Evolutionary conservation across 2,113 vertebrate species (phyloP), one percentile per base, ranked within the genome.

Genomic region (Trematomus loennbergii): DNA sequence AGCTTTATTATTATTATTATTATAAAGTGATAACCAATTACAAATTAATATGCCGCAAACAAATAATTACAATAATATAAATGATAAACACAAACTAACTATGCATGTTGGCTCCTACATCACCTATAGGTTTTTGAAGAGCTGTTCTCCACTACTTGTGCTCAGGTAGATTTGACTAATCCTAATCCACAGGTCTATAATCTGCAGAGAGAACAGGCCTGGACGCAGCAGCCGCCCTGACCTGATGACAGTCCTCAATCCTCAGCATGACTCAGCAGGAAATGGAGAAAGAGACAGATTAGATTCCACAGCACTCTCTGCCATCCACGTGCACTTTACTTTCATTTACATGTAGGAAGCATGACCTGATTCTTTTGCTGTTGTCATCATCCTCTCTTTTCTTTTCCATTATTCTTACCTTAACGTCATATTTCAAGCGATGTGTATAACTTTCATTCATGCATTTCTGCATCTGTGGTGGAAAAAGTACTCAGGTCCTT

Each of bases 181-280:
- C 87, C 78, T 85, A 89, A 91, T 91, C 84, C 78, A 52, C 8
- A 15, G 50, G 40, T 1, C 20, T 54, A 45, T 88, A 91, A 91
- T 92, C 82, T 72, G 76, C 49, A 74, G 74, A 79, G 81, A 69
- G 72, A 85, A 87, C 72, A 86, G 36, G 17, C 65, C 45, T 57
- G 45, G 62, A 71, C 15, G 11, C 36, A 8, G 48, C 61, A 13
- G n/a, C 67, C 36, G 53, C n/a, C 17, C 52, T 45, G 18, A 3
- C 29, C 60, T n/a, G 45, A 55, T 72, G 73, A 72, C 7, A 29
- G 9, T 4, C 57, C 40, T 67, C 53, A 43, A 20, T 62, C 63
- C 36, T 49, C 18, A 69, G 46, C 54, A 71, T 82, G 86, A 83
- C 77, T 16, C 75, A 72, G 78, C 71, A 81, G 36, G 45, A 58